Base-by-base conservation (phyloP, 2,888 invertebrate species). In the Ligdia adustata region DNA sequence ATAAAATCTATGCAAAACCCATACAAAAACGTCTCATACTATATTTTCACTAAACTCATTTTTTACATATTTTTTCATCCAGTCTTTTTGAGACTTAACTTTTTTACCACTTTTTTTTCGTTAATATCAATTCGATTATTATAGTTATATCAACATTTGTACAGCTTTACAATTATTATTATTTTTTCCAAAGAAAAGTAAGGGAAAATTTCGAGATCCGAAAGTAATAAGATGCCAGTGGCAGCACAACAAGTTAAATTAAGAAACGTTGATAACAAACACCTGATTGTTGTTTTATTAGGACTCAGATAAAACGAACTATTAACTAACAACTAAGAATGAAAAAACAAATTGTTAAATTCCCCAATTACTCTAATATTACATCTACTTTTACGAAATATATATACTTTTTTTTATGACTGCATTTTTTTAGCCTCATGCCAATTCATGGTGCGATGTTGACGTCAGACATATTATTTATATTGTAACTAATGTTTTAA, bases 301-400 rank as follows among this genome's bases (percentile, higher is more conserved):
- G 11, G 37, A 57, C 52, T 45, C n/a, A n/a, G n/a, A 59, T 53
- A 32, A 57, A 57, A 50, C 46, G 47, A 57, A 37, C 51, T 46
- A 34, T 55, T 27, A 28, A 42, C 32, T 48, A 34, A 38, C 51
- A 27, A 38, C 47, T 52, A 57, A 52, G 13, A 49, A 49, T 41
- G 39, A 46, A 41, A 39, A 56, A 54, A 41, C 42, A 34, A 42
- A 38, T 34, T 11, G 31, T 43, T 37, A 34, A 46, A 55, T 54
- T 52, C 41, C 55, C 57, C 46, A 47, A 49, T 48, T 22, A 34
- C 40, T 57, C n/a, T n/a, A 52, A 50, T 38, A 50, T 38, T 43
- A 48, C 26, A 2, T 46, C 59, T 59, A 60, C 18, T 39, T 31
- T 15, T 47, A 39, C 27, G 14, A 40, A 47, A 40, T 35, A 32